These are phyloP conservation scores for Oceanodroma tethys DNA, from an alignment of 2,113 vertebrate species.

Conservation along the genomic window DNA sequence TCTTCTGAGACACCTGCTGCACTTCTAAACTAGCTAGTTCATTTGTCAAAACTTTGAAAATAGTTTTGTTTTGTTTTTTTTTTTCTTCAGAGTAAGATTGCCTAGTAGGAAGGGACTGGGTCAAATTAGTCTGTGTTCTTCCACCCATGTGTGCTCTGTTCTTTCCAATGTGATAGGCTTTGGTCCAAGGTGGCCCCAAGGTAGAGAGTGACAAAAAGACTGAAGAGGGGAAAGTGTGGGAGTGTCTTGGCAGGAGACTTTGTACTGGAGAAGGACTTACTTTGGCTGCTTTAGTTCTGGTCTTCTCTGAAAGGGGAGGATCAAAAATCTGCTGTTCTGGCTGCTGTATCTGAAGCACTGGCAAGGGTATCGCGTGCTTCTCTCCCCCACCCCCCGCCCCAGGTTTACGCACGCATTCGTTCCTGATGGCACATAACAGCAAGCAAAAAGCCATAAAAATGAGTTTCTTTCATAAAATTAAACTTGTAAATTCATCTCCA, in stretches of 20 bases:
- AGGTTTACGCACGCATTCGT: neutral
- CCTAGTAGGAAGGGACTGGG: neutral
- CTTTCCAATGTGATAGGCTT: neutral
- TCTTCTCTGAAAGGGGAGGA: neutral
- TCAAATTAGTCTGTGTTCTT: neutral
- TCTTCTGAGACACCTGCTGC: neutral
- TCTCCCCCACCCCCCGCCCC: fast-evolving
- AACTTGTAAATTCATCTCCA: neutral
- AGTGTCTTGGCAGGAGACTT: neutral
- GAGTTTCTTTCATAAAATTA: neutral
- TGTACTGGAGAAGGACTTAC: neutral
- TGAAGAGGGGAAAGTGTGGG: neutral
- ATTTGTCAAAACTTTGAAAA: neutral
- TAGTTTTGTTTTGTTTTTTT: neutral
- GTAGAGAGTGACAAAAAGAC: neutral
- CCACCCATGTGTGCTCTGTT: fast-evolving
- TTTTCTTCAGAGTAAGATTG: neutral
- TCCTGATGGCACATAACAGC: neutral
- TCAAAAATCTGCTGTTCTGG: neutral
- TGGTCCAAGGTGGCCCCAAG: neutral
- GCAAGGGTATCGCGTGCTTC: neutral
- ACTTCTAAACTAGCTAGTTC: neutral
- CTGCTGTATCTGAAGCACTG: neutral
- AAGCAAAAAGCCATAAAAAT: neutral
- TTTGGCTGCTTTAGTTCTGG: neutral